These are phyloP conservation scores for Strix uralensis DNA, from an alignment of 2,113 vertebrate genomes.

Conservation along the genomic window DNA sequence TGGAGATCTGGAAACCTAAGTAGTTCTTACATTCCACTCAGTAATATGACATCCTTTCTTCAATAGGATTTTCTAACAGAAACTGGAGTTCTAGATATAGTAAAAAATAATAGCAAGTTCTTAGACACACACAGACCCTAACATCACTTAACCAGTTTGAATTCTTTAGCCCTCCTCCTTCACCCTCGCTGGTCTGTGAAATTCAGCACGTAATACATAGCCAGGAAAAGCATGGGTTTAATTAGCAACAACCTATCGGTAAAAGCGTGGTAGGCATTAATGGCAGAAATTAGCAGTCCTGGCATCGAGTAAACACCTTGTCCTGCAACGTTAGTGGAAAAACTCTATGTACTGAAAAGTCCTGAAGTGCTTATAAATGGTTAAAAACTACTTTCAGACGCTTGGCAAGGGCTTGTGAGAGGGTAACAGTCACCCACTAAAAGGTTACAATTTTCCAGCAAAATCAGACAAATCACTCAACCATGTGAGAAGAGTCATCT, in stretches of 20 bases:
- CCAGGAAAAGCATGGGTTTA: not conserved
- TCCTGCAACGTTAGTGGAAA: not conserved
- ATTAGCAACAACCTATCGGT: not conserved
- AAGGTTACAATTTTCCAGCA: slow-evolving; percentile 59
- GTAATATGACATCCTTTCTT: not conserved
- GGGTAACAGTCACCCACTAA: not conserved
- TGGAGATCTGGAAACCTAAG: not conserved
- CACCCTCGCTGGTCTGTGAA: not conserved
- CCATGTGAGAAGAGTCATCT: not conserved
- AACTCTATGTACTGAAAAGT: not conserved
- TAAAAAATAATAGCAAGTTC: not conserved
- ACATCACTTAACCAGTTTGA: not conserved
- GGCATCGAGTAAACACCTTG: not conserved
- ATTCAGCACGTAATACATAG: not conserved
- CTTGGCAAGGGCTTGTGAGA: not conserved
- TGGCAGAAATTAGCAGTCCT: not conserved
- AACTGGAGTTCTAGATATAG: not conserved
- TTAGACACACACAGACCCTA: not conserved
- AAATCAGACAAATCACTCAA: not conserved
- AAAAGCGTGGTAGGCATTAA: not conserved
- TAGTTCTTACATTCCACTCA: not conserved
- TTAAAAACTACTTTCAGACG: not conserved
- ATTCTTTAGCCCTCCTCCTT: not conserved
- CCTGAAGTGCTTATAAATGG: not conserved
- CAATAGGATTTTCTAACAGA: not conserved